Evolutionary conservation across 2,888 invertebrate genomes (phyloP).

Genomic region (Hedychridium roseum): DNA sequence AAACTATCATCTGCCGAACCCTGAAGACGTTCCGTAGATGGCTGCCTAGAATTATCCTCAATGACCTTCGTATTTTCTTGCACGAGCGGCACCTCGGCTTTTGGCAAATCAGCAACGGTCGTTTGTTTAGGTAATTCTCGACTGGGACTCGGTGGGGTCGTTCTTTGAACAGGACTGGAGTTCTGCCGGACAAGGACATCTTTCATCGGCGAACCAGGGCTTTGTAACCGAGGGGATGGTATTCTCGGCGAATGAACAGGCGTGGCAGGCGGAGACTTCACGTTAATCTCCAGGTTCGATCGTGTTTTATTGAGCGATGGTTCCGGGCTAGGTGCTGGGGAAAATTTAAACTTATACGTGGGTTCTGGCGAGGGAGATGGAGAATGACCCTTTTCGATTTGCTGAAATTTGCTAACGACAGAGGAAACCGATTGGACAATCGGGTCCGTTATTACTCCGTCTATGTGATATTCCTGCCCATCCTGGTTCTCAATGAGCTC

Average conservation of each 20-base stretch:
- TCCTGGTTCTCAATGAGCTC: conserved; percentile 48
- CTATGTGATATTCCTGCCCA: conserved; percentile 43
- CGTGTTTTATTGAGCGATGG: conserved; percentile 40
- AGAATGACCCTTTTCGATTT: conserved; percentile 55
- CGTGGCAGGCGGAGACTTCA: conserved; percentile 52
- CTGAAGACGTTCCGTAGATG: conserved; percentile 22
- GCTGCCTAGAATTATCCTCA: conserved; percentile 24
- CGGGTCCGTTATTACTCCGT: conserved; percentile 54
- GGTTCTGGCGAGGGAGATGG: conserved; percentile 57
- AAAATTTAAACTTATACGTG: conserved; percentile 51
- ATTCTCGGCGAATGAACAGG: conserved; percentile 51
- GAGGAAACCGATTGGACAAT: conserved; percentile 59
- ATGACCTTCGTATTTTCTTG: conserved; percentile 29
- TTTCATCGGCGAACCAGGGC: conserved; percentile 47
- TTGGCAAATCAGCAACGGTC: conserved; percentile 35
- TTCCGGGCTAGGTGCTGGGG: conserved; percentile 57
- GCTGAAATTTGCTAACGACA: conserved; percentile 60
- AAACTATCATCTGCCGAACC: conserved; percentile 7
- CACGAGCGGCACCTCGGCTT: conserved; percentile 18
- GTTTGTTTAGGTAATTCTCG: conserved; percentile 29
- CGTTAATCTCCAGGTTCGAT: conserved; percentile 40
- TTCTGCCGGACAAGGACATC: conserved; percentile 33
- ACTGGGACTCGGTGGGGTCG: conserved; percentile 37
- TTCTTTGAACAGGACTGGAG: conserved; percentile 40
- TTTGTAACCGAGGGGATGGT: conserved; percentile 41